Base-by-base conservation (phyloP, 2,113 vertebrate species). In the Coryphaenoides rupestris region DNA sequence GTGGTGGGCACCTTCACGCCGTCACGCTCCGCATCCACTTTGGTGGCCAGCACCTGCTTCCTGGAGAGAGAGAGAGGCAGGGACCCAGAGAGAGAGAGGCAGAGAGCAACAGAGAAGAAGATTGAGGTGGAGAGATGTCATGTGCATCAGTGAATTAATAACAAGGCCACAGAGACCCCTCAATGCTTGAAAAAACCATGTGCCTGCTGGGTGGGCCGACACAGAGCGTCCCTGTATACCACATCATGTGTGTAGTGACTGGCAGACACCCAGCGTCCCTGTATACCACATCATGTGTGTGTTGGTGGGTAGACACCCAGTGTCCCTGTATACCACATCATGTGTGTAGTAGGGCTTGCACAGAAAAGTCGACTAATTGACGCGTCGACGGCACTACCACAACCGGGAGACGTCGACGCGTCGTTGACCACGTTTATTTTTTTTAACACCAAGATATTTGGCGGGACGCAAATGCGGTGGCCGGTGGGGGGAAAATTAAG, bases 1-100 rank as follows among this genome's bases (percentile, higher is more conserved):
- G 96, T 99, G 66, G 93, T 82, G 12, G 96, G 96, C 3, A 99
- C 96, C 80, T 95, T 96, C 69, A 99, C 94, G 0, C 96, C 96
- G 0, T 99, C 96, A 3, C 93, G 89, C 21, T 98, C 96, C 0
- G 96, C 95, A 0, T 99, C 96, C 14, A 90, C 93, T 85, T 94
- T 96, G 45, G 96, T 98, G 70, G 93, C 92, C 75, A 93, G 68
- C 73, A 98, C 96, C 85, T 99, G 96, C 65, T 98, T 99, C 85
- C 94, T 96, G 69, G 16, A 28, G 15, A 67, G 46, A 40, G 33
- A 40, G 33, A 33, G 28, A 3, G 28, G 4, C 5, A 55, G 21
- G 21, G 52, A 54, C 19, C 7, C 47, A 24, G 15, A 26, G 19
- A 45, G 49, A 24, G 19, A 50, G 14, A 50, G 5, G 13, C 7